Evolutionary conservation across 2,797 vertebrate species (phyloP).

Genomic region (Chelonia mydas): DNA sequence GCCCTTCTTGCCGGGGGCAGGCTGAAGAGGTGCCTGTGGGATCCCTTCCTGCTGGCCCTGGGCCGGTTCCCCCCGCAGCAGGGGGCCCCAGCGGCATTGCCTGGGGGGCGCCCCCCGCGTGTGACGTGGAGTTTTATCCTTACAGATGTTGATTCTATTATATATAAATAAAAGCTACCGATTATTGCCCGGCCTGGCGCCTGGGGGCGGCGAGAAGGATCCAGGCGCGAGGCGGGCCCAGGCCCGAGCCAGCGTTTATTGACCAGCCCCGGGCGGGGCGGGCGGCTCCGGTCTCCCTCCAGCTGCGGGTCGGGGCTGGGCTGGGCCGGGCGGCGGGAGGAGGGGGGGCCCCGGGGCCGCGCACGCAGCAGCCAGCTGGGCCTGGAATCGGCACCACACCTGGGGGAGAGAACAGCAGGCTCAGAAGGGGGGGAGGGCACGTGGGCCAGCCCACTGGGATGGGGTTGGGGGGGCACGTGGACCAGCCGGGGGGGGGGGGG

Average conservation of each 20-base stretch:
- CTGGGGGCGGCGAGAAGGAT: not conserved
- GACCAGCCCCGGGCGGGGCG: not conserved
- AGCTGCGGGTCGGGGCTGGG: no score
- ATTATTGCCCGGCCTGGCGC: not conserved
- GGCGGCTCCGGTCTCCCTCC: not conserved
- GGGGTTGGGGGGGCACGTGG: no score
- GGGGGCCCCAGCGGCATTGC: no score
- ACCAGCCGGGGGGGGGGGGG: no score
- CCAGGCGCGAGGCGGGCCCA: no score
- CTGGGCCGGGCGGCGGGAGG: not conserved
- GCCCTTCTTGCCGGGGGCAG: no score
- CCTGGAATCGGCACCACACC: conserved; percentile 32
- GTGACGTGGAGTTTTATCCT: not conserved
- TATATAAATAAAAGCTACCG: not conserved
- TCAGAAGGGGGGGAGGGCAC: not conserved
- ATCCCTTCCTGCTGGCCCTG: no score
- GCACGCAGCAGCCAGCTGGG: conserved; percentile 65
- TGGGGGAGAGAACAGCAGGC: not conserved
- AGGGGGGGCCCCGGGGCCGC: not conserved
- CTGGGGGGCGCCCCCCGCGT: no score
- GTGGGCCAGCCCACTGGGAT: not conserved
- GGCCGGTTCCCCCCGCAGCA: no score
- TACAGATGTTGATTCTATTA: not conserved
- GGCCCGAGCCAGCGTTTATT: no score
- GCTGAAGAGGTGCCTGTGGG: no score